These are phyloP conservation scores for Nilaparvata lugens DNA, from an alignment of 1,140 invertebrate species.

Conservation along the genomic window DNA sequence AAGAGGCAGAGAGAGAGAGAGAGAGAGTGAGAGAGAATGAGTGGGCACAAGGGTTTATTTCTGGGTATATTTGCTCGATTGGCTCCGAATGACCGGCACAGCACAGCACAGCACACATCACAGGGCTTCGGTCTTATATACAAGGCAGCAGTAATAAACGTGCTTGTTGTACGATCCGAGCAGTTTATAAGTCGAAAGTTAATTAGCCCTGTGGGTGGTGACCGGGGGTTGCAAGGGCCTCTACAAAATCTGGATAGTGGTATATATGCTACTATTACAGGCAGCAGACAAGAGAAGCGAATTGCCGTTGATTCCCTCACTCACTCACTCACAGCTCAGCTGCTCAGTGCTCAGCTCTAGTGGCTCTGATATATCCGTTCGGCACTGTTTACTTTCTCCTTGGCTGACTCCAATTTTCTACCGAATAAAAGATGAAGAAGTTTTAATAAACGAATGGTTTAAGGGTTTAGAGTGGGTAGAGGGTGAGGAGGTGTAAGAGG, in stretches of 20 bases:
- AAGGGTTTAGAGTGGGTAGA: constrained; percentile 25
- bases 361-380: constrained; percentile 13
- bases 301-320: not conserved
- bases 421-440: constrained; percentile 37
- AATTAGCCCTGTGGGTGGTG: not conserved
- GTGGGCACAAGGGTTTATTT: no score
- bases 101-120: no score
- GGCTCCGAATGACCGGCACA: no score
- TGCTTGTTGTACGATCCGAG: no score
- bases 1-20: no score
- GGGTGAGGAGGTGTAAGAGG: constrained; percentile 18
- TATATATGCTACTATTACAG: no score
- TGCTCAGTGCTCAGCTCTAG: not conserved
- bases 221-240: not conserved
- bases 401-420: constrained; percentile 34
- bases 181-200: constrained; percentile 5
- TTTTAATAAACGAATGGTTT: constrained; percentile 35
- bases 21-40: no score
- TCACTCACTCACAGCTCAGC: no score
- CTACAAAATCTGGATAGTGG: no score
- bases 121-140: no score
- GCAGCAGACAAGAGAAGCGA: not conserved
- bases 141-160: no score
- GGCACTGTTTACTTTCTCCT: constrained; percentile 33
- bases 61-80: no score